These are phyloP conservation scores for Allophyes oxyacanthae DNA, from an alignment of 2,888 invertebrate species.

Conservation along the genomic window DNA sequence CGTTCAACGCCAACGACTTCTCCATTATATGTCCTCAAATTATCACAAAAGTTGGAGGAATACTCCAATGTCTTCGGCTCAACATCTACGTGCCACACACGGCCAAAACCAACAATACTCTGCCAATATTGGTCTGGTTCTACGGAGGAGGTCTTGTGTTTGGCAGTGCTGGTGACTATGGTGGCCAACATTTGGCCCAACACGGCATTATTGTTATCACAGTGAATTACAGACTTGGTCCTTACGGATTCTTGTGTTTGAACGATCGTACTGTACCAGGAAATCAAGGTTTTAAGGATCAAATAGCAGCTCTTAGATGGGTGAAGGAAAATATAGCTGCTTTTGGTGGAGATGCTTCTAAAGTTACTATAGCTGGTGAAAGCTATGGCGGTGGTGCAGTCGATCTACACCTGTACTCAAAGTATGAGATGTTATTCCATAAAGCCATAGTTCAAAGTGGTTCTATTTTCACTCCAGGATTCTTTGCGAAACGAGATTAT, in stretches of 20 bases:
- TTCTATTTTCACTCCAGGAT: slow-evolving; percentile 58
- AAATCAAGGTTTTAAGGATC: slow-evolving; percentile 77
- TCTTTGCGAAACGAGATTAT: slow-evolving; percentile 60
- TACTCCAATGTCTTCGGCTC: slow-evolving; percentile 64
- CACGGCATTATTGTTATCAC: slow-evolving; percentile 68
- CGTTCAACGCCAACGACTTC: slow-evolving; percentile 67
- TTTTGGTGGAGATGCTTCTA: slow-evolving; percentile 71
- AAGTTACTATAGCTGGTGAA: slow-evolving; percentile 74
- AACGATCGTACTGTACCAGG: slow-evolving; percentile 67
- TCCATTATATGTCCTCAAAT: slow-evolving; percentile 68
- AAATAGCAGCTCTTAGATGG: slow-evolving; percentile 72
- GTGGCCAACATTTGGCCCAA: slow-evolving; percentile 66
- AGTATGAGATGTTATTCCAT: slow-evolving; percentile 65
- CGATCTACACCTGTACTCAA: slow-evolving; percentile 70
- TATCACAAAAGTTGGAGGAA: slow-evolving; percentile 45
- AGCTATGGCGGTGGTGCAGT: slow-evolving; percentile 75
- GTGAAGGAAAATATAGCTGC: slow-evolving; percentile 69
- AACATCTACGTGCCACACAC: slow-evolving; percentile 66
- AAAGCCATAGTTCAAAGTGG: slow-evolving; percentile 74
- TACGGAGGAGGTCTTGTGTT: slow-evolving; percentile 73
- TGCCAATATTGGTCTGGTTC: slow-evolving; percentile 78
- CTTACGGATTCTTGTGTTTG: slow-evolving; percentile 78
- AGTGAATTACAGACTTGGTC: slow-evolving; percentile 75
- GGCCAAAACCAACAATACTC: slow-evolving; percentile 39
- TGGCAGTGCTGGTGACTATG: slow-evolving; percentile 69